Base-by-base conservation (phyloP, 2,113 vertebrate species). In the Cygnus buccinator region DNA sequence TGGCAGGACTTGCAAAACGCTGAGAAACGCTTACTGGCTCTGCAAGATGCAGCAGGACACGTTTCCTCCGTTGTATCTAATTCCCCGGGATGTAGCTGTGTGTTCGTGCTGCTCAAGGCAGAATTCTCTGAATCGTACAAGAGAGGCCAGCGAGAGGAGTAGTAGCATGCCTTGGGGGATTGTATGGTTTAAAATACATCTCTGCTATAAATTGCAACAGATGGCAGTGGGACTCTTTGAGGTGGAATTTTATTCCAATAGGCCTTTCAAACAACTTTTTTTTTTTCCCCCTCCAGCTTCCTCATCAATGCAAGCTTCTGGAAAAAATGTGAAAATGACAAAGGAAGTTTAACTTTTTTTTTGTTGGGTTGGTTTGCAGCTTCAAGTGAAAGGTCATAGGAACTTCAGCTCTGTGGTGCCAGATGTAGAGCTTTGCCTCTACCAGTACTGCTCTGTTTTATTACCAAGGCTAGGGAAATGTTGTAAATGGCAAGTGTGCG, bases 181-280 rank as follows among this genome's bases (percentile, higher is more conserved):
- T 61, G 41, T 57, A 10, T 33, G 72, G 46, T 90, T 93, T 92
- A 81, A 94, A 93, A 92, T 92, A 84, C 17, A 15, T 35, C 75
- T 37, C 48, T 66, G 59, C 52, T 90, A 23, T 74, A 87, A 92
- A 81, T 57, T 3, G 8, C 88, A 92, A 20, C 76, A 92, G 79
- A 72, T 92, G 85, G 65, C 48, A 41, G 57, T 62, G 54, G 26
- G 84, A 66, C 84, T 77, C 75, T 85, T 68, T 67, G 80, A 89
- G 59, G 63, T 55, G 29, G 43, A 52, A 52, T 94, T 84, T 37
- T 67, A 52, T n/a, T 88, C 33, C 21, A 63, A 46, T 2, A 6
- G n/a, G 16, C 23, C 55, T 81, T 90, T 74, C 35, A 81, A 46
- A 43, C 12, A 61, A 9, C 8, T 50, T 13, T 52, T 33, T 41